A percentile compares a stretch with the other conserved stretches of the same genome.
phyloP scores from a whole-genome alignment of 2,797 vertebrate species.

The Myiotriccus ornatus region DNA sequence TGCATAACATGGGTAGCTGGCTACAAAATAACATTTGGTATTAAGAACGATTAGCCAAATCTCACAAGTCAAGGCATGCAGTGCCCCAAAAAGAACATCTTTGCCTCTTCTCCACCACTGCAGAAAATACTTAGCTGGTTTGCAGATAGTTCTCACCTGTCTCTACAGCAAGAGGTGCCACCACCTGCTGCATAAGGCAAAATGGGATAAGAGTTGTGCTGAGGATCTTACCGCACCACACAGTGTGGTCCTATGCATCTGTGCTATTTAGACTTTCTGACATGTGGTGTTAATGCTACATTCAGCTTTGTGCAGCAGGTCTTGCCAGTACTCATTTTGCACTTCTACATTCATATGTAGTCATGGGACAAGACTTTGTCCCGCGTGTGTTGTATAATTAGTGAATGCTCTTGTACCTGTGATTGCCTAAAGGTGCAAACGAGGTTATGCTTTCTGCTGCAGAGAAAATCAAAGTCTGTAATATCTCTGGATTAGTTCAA shows the following conservation, averaged over 20 bases:
- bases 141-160: background rate
- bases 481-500: background rate
- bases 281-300: accelerated
- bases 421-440: background rate
- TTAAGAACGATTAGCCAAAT: conserved; percentile 1
- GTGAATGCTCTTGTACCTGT: background rate
- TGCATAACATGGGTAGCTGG: background rate
- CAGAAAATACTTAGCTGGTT: background rate
- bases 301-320: background rate
- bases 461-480: conserved; percentile 15
- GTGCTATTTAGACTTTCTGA: background rate
- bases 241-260: background rate
- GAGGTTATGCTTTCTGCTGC: background rate
- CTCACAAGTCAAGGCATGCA: background rate
- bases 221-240: background rate
- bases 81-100: background rate
- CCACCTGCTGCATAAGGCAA: background rate
- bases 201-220: background rate
- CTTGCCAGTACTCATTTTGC: background rate
- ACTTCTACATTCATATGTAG: background rate
- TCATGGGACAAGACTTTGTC: background rate
- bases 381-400: background rate
- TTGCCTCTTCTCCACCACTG: background rate
- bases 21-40: background rate
- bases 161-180: background rate